Conservation (phyloP, 2,113 vertebrate species). For the Bubo bubo region DNA sequence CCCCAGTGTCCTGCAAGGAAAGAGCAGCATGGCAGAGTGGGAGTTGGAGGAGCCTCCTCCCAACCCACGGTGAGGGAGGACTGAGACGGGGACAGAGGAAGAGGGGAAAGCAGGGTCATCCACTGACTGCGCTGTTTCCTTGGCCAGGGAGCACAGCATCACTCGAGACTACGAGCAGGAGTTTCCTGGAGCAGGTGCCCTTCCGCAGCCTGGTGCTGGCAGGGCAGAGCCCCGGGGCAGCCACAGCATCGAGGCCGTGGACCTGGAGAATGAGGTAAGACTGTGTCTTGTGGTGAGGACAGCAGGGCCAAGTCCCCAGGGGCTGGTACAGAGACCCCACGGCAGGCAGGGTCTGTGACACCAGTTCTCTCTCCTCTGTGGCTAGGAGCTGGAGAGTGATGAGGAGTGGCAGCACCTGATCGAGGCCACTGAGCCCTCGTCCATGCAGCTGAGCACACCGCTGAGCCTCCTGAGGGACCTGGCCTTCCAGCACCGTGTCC, state of each 20-base stretch:
- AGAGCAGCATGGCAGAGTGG: slow-evolving; percentile 28
- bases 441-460: slow-evolving; percentile 51
- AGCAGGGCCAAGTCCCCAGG: not conserved
- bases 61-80: slow-evolving; percentile 45
- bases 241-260: slow-evolving; percentile 43
- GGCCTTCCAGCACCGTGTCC: slow-evolving; percentile 73
- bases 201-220: not conserved
- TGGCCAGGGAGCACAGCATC: slow-evolving; percentile 74
- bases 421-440: slow-evolving; percentile 60
- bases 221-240: not conserved
- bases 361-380: not conserved
- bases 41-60: slow-evolving; percentile 17
- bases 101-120: not conserved
- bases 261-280: slow-evolving; percentile 78
- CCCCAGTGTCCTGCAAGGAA: not conserved
- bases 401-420: slow-evolving; percentile 83
- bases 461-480: slow-evolving; percentile 69
- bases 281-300: not conserved
- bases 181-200: slow-evolving; percentile 68
- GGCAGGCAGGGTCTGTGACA: not conserved
- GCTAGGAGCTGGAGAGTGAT: slow-evolving; percentile 80
- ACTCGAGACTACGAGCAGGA: slow-evolving; percentile 77
- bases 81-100: not conserved
- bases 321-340: not conserved
- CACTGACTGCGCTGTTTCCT: not conserved